Conservation (phyloP, 2,113 vertebrate species). For the Paradisaea rubra region DNA sequence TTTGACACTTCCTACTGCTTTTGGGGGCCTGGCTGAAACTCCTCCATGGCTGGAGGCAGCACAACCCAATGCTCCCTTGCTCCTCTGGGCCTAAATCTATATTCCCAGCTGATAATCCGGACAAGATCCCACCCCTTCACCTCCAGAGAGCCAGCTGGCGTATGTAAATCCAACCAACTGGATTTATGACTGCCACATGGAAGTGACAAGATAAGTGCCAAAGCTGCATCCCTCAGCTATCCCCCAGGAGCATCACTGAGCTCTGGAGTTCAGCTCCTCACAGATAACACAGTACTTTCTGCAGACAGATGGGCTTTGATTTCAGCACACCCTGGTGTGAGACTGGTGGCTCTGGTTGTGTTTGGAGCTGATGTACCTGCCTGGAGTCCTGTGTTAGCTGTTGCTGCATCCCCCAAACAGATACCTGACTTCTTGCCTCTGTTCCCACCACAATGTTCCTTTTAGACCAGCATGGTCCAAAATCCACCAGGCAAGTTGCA, state of each 20-base stretch:
- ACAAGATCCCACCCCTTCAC: background rate
- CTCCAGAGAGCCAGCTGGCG: background rate
- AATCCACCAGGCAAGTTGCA: background rate
- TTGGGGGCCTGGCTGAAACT: background rate
- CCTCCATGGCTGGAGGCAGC: background rate
- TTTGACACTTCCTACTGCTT: background rate
- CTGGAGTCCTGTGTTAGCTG: background rate
- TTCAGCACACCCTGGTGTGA: background rate
- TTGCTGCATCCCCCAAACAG: background rate
- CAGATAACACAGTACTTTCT: background rate
- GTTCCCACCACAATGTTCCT: background rate
- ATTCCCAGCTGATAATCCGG: background rate
- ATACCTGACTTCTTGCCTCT: background rate
- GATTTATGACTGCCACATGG: background rate
- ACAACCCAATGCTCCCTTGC: background rate
- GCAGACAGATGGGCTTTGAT: background rate
- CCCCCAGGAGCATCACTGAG: background rate
- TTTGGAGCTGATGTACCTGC: background rate
- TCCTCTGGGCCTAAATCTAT: background rate
- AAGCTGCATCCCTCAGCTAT: background rate
- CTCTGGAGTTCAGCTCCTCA: background rate
- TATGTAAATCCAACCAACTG: background rate
- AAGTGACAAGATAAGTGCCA: background rate
- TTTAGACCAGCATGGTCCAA: background rate
- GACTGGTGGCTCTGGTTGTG: background rate